Evolutionary conservation across 2,113 vertebrate species (phyloP), one percentile per base, ranked within the genome.

Genomic region (Heliornis fulica): DNA sequence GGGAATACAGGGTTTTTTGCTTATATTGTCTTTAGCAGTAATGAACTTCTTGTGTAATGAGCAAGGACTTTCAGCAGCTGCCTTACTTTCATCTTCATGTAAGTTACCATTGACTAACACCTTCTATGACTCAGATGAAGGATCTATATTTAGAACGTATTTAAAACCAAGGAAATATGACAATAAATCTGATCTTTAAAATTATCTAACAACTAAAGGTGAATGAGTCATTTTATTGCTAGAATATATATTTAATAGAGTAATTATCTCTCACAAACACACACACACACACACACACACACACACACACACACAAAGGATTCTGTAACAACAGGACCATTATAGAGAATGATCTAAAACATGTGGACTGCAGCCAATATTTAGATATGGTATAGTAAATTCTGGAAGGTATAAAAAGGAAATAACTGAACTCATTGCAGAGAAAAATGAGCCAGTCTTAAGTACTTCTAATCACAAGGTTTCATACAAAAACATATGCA

Each of bases 321-420:
- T 95, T 96, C 90, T 95, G 0, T 94, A 96, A 97, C 94, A 96
- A 95, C 94, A 91, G 87, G 78, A 94, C 96, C 86, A 96, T 96
- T 97, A 97, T 97, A 94, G 79, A 94, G 91, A 94, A 94, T 96
- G 92, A 97, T 97, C 95, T 96, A 97, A 97, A 97, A 94, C 96
- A 96, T 90, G 90, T 96, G 95, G 96, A 97, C 88, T 90, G 94
- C 90, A 97, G 96, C 95, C 96, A 97, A 68, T 93, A 93, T 96
- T 97, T 97, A 95, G 97, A 97, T 96, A 97, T 94, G 95, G 96
- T 96, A 92, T 80, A 96, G 87, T 94, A 96, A 93, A 94, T 97
- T 95, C 92, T 97, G 95, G 96, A 97, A 97, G 91, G 90, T 96
- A 96, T 83, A 96, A 95, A 97, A 96, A 94, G 92, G 93, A 96